Evolutionary conservation across 2,888 invertebrate species (phyloP).

Genomic region (Metallyticus violacea): DNA sequence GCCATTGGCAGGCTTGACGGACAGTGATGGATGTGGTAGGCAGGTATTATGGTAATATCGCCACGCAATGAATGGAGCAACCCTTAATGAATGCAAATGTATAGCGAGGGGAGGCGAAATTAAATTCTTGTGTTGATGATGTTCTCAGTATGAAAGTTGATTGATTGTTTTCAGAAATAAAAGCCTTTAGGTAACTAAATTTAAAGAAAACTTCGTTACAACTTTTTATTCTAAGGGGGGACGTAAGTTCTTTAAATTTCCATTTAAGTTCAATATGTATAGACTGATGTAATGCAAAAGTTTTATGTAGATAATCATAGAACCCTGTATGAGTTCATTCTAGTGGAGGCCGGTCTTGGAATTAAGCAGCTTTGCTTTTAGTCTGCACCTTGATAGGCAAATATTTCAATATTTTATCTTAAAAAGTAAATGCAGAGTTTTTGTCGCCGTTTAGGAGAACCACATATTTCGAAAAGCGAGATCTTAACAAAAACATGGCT

Average conservation of each 20-base stretch:
- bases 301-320: no score
- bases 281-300: no score
- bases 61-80: not conserved
- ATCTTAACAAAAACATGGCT: no score
- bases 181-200: not conserved
- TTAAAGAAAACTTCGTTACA: not conserved
- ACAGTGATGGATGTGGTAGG: conserved; percentile 10
- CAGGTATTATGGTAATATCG: conserved; percentile 10
- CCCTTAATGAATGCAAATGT: not conserved
- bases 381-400: no score
- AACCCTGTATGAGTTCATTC: no score
- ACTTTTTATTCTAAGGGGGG: not conserved
- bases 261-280: not conserved
- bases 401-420: no score
- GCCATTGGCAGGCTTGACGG: conserved; percentile 4
- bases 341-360: no score
- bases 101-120: not conserved
- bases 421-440: no score
- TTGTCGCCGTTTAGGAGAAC: no score
- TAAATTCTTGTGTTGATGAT: not conserved
- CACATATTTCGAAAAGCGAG: no score
- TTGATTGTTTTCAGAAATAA: not conserved
- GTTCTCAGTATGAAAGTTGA: not conserved
- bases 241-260: not conserved
- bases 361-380: no score